Conservation (phyloP, 1,140 invertebrate genomes). For the Euglossa dilemma region DNA sequence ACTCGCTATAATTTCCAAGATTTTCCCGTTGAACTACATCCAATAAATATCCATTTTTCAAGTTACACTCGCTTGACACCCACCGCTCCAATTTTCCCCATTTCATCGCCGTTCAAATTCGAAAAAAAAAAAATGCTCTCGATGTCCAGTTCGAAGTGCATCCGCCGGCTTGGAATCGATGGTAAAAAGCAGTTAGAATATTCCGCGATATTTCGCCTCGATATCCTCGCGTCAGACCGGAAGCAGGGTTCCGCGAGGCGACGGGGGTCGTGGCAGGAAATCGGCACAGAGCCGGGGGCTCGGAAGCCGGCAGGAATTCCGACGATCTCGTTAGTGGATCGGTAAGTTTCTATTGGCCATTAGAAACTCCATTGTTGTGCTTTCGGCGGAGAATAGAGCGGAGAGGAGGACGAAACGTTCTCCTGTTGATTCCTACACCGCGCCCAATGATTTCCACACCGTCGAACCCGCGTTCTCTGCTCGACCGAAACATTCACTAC, state of each 20-base stretch:
- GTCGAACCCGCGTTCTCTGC: conserved; percentile 13
- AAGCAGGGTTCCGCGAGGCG: not conserved
- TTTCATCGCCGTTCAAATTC: no score
- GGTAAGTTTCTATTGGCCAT: conserved; percentile 51
- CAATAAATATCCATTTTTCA: no score
- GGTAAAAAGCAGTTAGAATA: not conserved
- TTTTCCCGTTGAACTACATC: no score
- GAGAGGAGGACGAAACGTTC: conserved; percentile 9
- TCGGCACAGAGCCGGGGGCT: not conserved
- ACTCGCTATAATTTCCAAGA: no score
- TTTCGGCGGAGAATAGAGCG: not conserved
- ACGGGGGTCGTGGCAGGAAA: not conserved
- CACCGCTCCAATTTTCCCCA: no score
- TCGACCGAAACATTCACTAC: conserved; percentile 36
- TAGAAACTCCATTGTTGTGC: conserved; percentile 52
- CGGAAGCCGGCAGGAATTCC: not conserved
- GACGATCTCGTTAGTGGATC: conserved; percentile 48
- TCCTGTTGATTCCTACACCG: conserved; percentile 49
- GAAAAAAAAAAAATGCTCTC: no score
- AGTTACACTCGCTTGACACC: no score
- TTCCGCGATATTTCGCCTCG: not conserved
- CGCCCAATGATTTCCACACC: conserved; percentile 49
- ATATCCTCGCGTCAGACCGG: not conserved
- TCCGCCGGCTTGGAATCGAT: not conserved
- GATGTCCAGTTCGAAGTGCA: no score